phyloP scores from a whole-genome alignment of 2,113 vertebrate genomes.

The Hiodon alosoides region DNA sequence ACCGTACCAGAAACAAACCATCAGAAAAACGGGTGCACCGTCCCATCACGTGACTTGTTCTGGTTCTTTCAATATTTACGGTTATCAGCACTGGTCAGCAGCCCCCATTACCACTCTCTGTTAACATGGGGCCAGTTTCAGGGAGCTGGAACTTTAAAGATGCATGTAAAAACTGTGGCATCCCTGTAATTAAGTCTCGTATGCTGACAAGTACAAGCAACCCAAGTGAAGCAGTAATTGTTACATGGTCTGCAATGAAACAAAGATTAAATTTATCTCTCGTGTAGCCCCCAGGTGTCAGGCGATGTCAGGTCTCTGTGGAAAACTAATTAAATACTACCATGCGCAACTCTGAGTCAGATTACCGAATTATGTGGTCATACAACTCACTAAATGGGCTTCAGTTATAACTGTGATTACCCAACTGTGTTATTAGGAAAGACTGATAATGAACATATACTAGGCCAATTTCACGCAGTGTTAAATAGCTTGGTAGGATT shows the following conservation, averaged over 20 bases:
- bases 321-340: neutral
- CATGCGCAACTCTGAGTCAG: conserved; percentile 34
- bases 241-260: neutral
- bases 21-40: conserved; percentile 25
- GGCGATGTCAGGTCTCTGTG: neutral
- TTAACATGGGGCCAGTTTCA: neutral
- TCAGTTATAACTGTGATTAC: conserved; percentile 39
- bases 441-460: conserved; percentile 26
- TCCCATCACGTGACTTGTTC: neutral
- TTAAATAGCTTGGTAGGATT: conserved; percentile 21
- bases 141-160: conserved; percentile 5
- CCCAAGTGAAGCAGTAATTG: neutral
- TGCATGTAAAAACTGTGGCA: conserved; percentile 1
- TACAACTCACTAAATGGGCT: conserved; percentile 26
- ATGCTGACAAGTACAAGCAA: neutral
- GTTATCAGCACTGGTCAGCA: neutral
- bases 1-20: conserved; percentile 27
- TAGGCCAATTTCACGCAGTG: conserved; percentile 26
- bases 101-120: neutral
- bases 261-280: neutral
- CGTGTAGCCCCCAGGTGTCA: neutral
- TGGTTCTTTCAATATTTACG: conserved; percentile 5
- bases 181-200: conserved; percentile 2
- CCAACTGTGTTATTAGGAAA: conserved; percentile 31
- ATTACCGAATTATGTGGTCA: conserved; percentile 29